Conservation (phyloP, 2,113 vertebrate species). For the Orientallactaga bullata region DNA sequence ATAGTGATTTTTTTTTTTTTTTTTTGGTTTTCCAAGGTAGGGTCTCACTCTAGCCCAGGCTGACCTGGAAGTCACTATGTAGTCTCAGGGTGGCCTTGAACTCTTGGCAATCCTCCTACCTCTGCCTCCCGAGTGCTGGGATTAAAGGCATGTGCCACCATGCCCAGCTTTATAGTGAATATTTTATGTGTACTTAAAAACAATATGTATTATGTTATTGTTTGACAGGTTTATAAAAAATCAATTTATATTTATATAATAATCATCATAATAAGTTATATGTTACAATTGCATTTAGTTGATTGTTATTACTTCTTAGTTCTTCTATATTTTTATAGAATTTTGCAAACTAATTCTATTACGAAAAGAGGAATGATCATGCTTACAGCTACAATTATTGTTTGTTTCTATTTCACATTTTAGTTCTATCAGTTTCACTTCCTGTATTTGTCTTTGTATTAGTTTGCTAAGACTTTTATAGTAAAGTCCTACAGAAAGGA, state of each 20-base stretch:
- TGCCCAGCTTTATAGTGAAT: no score
- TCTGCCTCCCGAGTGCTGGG: no score
- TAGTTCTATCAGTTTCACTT: background rate
- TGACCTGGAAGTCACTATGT: no score
- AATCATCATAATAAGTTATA: background rate
- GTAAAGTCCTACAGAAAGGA: background rate
- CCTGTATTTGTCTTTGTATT: background rate
- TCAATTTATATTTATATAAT: background rate
- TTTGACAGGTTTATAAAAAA: background rate
- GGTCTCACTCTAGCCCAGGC: no score
- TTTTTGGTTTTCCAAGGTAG: no score
- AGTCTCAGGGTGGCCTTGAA: no score
- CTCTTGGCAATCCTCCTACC: no score
- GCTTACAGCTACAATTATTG: background rate
- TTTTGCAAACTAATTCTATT: background rate
- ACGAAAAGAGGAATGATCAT: background rate
- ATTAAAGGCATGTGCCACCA: no score
- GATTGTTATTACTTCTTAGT: background rate
- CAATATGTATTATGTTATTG: background rate
- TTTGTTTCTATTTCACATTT: background rate
- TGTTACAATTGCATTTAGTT: background rate
- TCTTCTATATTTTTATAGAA: background rate
- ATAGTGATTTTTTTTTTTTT: no score
- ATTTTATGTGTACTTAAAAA: background rate
- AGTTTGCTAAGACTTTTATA: background rate